These are phyloP conservation scores for Epistrophe eligans DNA, from an alignment of 2,888 invertebrate genomes.

Conservation along the genomic window DNA sequence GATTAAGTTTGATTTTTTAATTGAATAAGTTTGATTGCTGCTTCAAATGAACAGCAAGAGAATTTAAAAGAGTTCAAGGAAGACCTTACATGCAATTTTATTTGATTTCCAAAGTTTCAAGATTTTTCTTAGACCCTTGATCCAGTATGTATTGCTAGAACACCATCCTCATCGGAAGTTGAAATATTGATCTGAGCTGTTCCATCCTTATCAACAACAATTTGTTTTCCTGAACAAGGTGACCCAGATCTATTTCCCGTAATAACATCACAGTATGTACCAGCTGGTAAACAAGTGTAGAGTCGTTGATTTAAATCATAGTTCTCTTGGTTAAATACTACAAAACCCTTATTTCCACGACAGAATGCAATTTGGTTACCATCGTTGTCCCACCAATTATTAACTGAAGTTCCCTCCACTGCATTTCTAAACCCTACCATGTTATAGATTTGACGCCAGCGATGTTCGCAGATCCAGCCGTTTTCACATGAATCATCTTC, in stretches of 20 bases:
- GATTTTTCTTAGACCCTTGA: not conserved
- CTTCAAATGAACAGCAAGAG: no score
- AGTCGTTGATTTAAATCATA: constrained; percentile 85
- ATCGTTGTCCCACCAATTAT: constrained; percentile 92
- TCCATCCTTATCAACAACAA: constrained; percentile 80
- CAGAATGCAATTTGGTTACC: constrained; percentile 94
- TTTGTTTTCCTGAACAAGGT: constrained; percentile 80
- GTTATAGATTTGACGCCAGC: constrained; percentile 90
- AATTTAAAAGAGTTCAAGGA: no score
- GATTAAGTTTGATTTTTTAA: no score
- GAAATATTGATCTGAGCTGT: constrained; percentile 79
- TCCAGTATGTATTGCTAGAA: constrained; percentile 88
- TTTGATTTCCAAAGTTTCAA: no score
- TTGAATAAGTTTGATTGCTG: no score
- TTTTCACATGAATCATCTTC: constrained; percentile 87
- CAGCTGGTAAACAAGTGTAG: constrained; percentile 89
- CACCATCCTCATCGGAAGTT: constrained; percentile 85
- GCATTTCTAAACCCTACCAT: constrained; percentile 91
- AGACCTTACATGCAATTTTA: not conserved
- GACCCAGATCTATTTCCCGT: constrained; percentile 86
- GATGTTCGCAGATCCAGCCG: constrained; percentile 92
- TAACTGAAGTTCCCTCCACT: constrained; percentile 85
- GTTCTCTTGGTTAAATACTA: constrained; percentile 90
- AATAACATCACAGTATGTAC: constrained; percentile 94
- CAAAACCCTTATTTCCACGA: constrained; percentile 89